Evolutionary conservation across 2,113 vertebrate species (phyloP), one percentile per base, ranked within the genome.

Genomic region (Serilophus lunatus): DNA sequence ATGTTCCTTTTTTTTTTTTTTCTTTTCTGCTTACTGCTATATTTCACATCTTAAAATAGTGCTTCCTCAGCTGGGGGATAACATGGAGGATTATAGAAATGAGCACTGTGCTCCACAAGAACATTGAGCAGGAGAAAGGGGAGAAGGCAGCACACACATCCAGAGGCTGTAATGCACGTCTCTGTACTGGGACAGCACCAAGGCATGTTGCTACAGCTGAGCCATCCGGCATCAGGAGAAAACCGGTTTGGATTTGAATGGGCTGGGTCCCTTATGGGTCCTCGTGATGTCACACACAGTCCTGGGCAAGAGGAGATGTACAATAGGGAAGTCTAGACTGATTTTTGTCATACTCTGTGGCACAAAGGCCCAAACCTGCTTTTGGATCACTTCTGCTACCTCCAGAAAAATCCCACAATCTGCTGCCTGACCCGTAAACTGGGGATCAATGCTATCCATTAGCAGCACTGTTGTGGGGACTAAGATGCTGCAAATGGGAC

Each of bases 231-330:
- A 61, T 9, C 56, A 15, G 4, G 26, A 50, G 54, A 54, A 91
- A 92, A 81, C 0, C 45, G 61, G n/a, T 22, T 26, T 38, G 64
- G 54, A 70, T 92, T 57, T n/a, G 10, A 20, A 25, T 26, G 23
- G 10, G 6, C 44, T 93, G 29, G 25, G 13, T 17, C 16, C 5
- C 40, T 82, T 28, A 35, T 2, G 5, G 3, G 7, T 53, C 12
- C 6, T 61, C 40, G 9, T 3, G 0, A 6, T n/a, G 40, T 23
- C 44, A 69, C 0, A 0, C 42, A 24, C 4, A 10, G 13, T 49
- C n/a, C n/a, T n/a, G 35, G n/a, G 29, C 38, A 29, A n/a, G 10
- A 29, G 59, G 29, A 82, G 35, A 5, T 7, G 26, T 13, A 54
- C 35, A 45, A 19, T 29, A 51, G 5, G n/a, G 31, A 19, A 7